Percentiles rank a stretch among this genome's conserved stretches.
Conservation (phyloP, 2,113 vertebrate species). For the Monarcha castaneiventris region DNA sequence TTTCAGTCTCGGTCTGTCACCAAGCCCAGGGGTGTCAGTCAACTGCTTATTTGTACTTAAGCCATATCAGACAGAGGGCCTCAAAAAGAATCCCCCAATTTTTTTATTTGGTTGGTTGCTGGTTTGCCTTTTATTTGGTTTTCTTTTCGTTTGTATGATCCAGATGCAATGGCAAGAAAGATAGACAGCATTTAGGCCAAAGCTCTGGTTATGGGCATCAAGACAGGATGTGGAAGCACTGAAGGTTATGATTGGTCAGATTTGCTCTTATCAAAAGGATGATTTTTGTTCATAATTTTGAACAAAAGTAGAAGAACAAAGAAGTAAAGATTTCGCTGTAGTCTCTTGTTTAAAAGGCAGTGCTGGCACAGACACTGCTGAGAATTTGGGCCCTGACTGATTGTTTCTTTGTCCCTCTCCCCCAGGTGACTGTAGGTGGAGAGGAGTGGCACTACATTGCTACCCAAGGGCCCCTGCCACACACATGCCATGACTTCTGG, state of each 20-base stretch:
- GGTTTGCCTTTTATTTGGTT: background rate
- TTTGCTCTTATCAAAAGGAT: background rate
- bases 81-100: background rate
- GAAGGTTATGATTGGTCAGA: background rate
- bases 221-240: background rate
- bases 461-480: slow-evolving; percentile 90
- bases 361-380: background rate
- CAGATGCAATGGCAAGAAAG: background rate
- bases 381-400: background rate
- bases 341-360: background rate
- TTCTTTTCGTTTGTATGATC: background rate
- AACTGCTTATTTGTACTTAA: background rate
- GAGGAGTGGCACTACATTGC: slow-evolving; percentile 95
- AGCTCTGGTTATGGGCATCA: background rate
- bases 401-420: background rate
- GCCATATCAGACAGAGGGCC: background rate
- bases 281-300: background rate
- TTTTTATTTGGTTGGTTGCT: background rate
- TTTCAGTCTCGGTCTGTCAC: background rate
- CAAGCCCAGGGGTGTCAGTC: background rate
- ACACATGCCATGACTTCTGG: slow-evolving; percentile 95
- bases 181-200: background rate
- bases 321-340: background rate
- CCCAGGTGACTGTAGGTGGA: slow-evolving; percentile 86
- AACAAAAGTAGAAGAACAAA: background rate